Base-by-base conservation (phyloP, 2,797 vertebrate genomes). In the Chanos chanos region DNA sequence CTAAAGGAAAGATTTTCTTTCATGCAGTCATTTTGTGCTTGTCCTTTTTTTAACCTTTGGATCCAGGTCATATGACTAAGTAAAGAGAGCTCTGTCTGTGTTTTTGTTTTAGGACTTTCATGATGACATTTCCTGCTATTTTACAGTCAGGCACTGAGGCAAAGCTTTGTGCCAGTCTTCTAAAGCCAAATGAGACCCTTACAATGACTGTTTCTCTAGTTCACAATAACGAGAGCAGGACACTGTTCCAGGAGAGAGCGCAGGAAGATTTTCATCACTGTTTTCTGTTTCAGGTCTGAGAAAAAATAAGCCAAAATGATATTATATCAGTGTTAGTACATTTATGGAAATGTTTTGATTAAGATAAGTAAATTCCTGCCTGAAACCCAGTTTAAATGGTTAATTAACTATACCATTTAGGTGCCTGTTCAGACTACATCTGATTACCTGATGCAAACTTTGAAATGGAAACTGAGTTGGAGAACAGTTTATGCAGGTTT, bases 51-150 rank as follows among this genome's bases (percentile, higher is more conserved):
- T 13, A 5, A 16, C 12, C 5, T 21, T 31, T 43, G 13, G 3
- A 18, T 19, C 13, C 13, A 10, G 60, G 2, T 15, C 18, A 5
- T 2, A 31, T 12, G 13, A 19, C 10, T 19, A 19, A 4, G 2
- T 12, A 7, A 30, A 41, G 13, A 2, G 5, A 13, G 18, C 22
- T 21, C 44, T 68, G 2, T 51, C 15, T 13, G 18, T 22, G 21
- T 44, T 68, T 2, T 51, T 15, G 27, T 12, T 48, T 7, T n/a
- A 90, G 88, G 30, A 36, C 73, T 28, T 90, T 85, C 72, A 65
- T 84, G 77, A 83, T 87, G 5, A 70, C 78, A 15, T 61, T 86
- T 51, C 86, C 88, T 64, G 83, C 72, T 1, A 50, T 70, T 12
- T 71, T 87, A 3, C 77, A 78, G 50, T 73, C 82, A 0, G 87